Conservation (phyloP, 2,888 invertebrate species). For the Ischnura elegans region DNA sequence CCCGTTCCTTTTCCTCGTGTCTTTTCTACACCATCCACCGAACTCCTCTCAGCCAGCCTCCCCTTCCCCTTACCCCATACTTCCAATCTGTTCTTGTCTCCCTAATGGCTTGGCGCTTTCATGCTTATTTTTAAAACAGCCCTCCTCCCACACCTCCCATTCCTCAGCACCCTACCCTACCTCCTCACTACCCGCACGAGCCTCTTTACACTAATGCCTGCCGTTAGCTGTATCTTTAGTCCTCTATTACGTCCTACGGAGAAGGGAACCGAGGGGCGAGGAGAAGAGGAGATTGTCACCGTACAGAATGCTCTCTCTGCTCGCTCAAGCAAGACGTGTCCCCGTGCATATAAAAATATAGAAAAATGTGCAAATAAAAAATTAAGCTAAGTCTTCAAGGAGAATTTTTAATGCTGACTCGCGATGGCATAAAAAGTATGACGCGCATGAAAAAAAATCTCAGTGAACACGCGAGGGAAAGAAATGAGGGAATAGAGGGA, state of each 20-base stretch:
- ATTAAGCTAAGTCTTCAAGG: neutral
- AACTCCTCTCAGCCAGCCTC: neutral
- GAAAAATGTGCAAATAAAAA: no score
- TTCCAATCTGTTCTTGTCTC: conserved; percentile 63
- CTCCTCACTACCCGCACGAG: neutral
- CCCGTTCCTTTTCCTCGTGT: neutral
- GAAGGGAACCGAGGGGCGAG: neutral
- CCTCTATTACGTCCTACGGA: neutral
- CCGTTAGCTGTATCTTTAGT: conserved; percentile 51
- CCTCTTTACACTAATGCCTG: conserved; percentile 3
- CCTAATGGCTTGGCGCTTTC: conserved; percentile 64
- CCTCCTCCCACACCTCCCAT: neutral
- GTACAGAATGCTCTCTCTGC: neutral
- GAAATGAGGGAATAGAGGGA: neutral
- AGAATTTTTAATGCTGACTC: neutral
- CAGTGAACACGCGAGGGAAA: neutral
- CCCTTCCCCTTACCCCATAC: neutral
- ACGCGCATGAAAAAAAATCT: neutral
- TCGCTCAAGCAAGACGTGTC: neutral
- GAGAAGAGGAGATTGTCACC: neutral
- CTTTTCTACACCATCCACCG: neutral
- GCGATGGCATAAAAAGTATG: neutral
- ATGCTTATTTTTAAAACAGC: conserved; percentile 56
- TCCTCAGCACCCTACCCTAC: neutral
- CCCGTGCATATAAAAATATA: neutral